phyloP scores from a whole-genome alignment of 2,888 invertebrate species.

The Rhodophaea formosa region DNA sequence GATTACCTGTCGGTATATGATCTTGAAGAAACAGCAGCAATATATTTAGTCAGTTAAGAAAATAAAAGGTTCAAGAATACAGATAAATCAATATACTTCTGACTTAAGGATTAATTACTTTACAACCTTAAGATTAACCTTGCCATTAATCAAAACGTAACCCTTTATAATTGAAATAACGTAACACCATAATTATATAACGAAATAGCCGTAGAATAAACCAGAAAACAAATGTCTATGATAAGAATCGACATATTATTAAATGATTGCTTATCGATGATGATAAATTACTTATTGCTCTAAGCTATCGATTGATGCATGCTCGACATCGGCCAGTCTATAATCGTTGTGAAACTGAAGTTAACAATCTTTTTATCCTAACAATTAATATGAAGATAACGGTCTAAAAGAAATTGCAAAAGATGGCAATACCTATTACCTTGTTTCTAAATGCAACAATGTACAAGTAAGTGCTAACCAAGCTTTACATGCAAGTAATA shows the following conservation, averaged over 20 bases:
- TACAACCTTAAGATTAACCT: background rate
- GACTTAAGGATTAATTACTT: background rate
- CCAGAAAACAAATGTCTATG: constrained; percentile 31
- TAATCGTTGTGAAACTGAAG: constrained; percentile 9
- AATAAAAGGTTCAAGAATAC: background rate
- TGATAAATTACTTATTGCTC: constrained; percentile 31
- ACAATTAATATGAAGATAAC: background rate
- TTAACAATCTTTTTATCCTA: background rate
- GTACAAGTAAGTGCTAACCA: constrained; percentile 25
- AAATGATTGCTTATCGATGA: constrained; percentile 34
- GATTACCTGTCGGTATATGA: background rate
- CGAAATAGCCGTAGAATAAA: constrained; percentile 20
- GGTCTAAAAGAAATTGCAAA: background rate
- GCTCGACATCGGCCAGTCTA: constrained; percentile 2
- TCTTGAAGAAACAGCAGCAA: background rate
- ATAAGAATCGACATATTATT: constrained; percentile 37
- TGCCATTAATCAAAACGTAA: constrained; percentile 10
- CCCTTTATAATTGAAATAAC: constrained; percentile 16
- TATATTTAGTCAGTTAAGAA: background rate
- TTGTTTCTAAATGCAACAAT: constrained; percentile 1
- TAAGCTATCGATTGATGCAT: constrained; percentile 13
- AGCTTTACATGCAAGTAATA: constrained; percentile 40
- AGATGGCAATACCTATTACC: background rate
- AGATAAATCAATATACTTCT: background rate
- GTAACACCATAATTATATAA: constrained; percentile 19